These are phyloP conservation scores for Cherax destructor DNA, from an alignment of 1,140 invertebrate species.

Conservation along the genomic window DNA sequence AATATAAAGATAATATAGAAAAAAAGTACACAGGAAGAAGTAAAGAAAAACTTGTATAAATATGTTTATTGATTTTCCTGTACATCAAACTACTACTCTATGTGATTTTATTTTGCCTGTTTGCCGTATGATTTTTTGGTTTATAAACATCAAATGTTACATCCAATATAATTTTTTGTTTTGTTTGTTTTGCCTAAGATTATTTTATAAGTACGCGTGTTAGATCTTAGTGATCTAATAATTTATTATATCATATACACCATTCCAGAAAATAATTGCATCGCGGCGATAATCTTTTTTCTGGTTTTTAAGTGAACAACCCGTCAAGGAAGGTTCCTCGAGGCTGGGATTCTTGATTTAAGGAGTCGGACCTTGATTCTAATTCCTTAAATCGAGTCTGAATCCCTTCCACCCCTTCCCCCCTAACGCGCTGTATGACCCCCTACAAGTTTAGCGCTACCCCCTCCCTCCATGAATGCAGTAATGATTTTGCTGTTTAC, in stretches of 20 bases:
- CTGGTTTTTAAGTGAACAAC: too few species aligned
- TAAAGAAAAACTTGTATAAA: background rate
- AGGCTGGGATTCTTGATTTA: too few species aligned
- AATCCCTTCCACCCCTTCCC: too few species aligned
- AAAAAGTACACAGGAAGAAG: background rate
- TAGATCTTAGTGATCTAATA: background rate
- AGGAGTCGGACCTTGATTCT: too few species aligned
- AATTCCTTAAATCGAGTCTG: too few species aligned
- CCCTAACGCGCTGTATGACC: too few species aligned
- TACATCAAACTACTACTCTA: constrained; percentile 3
- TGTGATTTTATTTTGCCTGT: background rate
- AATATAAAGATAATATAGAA: too few species aligned
- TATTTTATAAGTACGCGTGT: background rate
- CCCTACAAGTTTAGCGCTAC: too few species aligned
- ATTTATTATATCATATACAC: background rate
- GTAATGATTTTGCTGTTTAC: too few species aligned
- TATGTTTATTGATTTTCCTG: background rate
- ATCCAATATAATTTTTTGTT: background rate
- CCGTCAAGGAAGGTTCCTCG: too few species aligned
- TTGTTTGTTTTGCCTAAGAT: background rate
- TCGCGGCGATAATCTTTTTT: too few species aligned
- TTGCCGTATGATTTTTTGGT: background rate
- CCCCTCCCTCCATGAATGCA: too few species aligned
- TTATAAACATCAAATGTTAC: background rate
- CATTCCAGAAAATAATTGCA: background rate